A percentile compares a stretch with the other conserved stretches of the same genome.
These are phyloP conservation scores for Silvanus unidentatus DNA, from an alignment of 2,888 invertebrate genomes.

Conservation along the genomic window DNA sequence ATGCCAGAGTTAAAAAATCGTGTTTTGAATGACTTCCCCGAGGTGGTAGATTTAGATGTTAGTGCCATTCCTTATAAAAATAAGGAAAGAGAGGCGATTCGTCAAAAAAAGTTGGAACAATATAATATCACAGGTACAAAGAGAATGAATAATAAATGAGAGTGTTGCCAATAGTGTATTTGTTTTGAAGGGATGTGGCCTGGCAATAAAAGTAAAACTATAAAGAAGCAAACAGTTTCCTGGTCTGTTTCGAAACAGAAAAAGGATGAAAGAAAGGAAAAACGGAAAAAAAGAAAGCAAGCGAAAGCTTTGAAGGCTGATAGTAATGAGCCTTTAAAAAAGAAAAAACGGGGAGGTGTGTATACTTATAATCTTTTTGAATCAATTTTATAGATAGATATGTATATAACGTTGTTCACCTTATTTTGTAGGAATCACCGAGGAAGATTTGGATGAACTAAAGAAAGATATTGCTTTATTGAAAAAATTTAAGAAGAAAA, in stretches of 20 bases:
- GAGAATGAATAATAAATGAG: constrained; percentile 20
- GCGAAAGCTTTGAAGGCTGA: constrained; percentile 49
- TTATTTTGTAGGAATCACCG: constrained; percentile 49
- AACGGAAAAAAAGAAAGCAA: constrained; percentile 58
- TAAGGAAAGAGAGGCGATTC: constrained; percentile 66
- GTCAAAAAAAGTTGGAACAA: constrained; percentile 64
- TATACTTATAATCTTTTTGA: background rate
- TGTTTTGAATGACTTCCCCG: constrained; percentile 51
- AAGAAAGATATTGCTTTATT: constrained; percentile 75
- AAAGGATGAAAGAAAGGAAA: constrained; percentile 60
- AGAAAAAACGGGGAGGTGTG: constrained; percentile 45
- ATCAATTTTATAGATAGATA: too few relatives aligned
- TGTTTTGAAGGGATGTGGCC: constrained; percentile 39
- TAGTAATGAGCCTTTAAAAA: constrained; percentile 42
- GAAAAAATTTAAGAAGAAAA: constrained; percentile 81
- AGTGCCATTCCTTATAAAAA: constrained; percentile 74
- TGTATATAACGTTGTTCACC: too few relatives aligned
- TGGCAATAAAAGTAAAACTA: constrained; percentile 39
- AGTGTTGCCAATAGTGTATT: constrained; percentile 42
- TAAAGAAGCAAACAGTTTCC: constrained; percentile 59
- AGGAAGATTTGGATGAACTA: constrained; percentile 71
- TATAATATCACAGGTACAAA: constrained; percentile 70
- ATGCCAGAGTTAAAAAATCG: constrained; percentile 89
- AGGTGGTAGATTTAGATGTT: constrained; percentile 60
- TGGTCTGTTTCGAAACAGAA: constrained; percentile 74